Conservation (phyloP, 2,797 vertebrate genomes). For the Streptopelia turtur region DNA sequence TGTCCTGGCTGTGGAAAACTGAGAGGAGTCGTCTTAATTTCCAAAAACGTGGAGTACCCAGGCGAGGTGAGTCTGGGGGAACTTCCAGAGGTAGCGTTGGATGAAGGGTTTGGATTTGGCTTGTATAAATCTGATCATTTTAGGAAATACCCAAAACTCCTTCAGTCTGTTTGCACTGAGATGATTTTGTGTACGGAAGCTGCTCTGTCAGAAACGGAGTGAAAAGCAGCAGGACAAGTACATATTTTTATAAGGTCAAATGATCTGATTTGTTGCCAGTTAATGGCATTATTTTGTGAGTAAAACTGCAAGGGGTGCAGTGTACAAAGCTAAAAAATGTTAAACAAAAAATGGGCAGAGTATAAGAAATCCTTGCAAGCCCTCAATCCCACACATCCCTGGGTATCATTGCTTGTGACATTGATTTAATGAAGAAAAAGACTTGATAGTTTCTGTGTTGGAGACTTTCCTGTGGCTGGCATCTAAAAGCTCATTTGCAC, state of each 20-base stretch:
- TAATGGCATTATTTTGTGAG: background rate
- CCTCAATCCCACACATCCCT: background rate
- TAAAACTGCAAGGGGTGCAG: background rate
- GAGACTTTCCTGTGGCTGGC: background rate
- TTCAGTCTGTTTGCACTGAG: background rate
- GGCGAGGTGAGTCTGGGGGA: background rate
- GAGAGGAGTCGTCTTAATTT: background rate
- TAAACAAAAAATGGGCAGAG: background rate
- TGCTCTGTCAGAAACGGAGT: background rate
- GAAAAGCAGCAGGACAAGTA: background rate
- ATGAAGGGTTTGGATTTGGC: background rate
- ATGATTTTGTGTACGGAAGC: background rate
- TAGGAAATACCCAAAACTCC: background rate
- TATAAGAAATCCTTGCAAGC: background rate
- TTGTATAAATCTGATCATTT: background rate
- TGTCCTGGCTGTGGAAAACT: background rate
- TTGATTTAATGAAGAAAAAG: conserved; percentile 25
- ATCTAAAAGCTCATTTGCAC: conserved; percentile 21
- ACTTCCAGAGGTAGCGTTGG: background rate
- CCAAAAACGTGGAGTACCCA: background rate
- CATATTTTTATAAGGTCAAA: background rate
- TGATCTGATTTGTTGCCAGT: background rate
- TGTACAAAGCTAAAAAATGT: background rate
- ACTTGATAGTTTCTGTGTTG: background rate
- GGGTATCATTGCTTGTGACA: background rate